A percentile compares a stretch with the other conserved stretches of the same genome.
Conservation (phyloP, 2,797 vertebrate species). For the Melanotaenia nigrans region DNA sequence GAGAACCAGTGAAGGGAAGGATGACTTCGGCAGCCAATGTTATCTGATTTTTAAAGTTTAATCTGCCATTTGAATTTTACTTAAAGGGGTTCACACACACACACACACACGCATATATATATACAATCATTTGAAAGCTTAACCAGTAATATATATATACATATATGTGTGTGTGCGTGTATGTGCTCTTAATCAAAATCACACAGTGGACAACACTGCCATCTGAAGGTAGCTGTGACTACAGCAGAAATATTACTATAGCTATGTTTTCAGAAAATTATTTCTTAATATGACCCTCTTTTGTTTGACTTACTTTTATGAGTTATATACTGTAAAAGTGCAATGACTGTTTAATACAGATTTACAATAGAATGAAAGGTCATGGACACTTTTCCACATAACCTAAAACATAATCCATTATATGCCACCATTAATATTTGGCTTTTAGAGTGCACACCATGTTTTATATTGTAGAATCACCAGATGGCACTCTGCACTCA, state of each 20-base stretch:
- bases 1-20: not conserved
- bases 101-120: too few relatives aligned
- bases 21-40: slow-evolving; percentile 13
- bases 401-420: not conserved
- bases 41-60: slow-evolving; percentile 17
- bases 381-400: slow-evolving; percentile 5
- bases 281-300: not conserved
- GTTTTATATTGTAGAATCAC: slow-evolving; percentile 57
- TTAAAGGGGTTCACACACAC: not conserved
- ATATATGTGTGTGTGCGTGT: too few relatives aligned
- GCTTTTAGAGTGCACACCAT: slow-evolving; percentile 8
- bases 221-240: slow-evolving; percentile 52
- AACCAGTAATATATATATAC: too few relatives aligned
- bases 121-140: too few relatives aligned
- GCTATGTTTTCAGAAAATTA: not conserved
- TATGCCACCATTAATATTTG: slow-evolving; percentile 3
- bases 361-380: not conserved
- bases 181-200: not conserved
- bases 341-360: not conserved
- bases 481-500: slow-evolving; percentile 73
- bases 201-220: slow-evolving; percentile 67
- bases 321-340: not conserved
- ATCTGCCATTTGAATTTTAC: not conserved
- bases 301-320: not conserved
- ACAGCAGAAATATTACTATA: slow-evolving; percentile 6